Evolutionary conservation across 2,888 invertebrate species (phyloP), one percentile per base, ranked within the genome.

Genomic region (Meandrusa payeni): DNA sequence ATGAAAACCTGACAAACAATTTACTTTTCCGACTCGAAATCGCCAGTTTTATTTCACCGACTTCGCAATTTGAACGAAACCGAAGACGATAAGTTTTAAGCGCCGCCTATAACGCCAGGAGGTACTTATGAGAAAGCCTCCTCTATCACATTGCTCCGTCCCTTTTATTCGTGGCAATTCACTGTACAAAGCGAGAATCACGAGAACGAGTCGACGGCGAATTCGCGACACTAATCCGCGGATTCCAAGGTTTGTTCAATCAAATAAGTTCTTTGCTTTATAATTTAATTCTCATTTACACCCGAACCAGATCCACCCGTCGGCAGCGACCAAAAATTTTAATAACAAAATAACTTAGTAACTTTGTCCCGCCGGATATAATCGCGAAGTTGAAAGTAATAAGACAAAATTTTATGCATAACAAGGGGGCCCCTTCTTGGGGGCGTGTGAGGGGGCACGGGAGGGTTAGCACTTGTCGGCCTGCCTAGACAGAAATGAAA

Each of bases 351-450:
- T 83, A 86, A 86, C 85, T 86, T 85, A 69, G 72, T 68, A 83
- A 82, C 83, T 85, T 72, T 64, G 69, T 69, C 78, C 79, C 80
- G 82, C 83, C 83, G 81, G 80, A 83, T 83, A 83, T 86, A 86
- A 86, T 83, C 78, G 81, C 81, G 69, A 85, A 86, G 83, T 86
- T 83, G 73, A 75, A 79, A 83, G 83, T 85, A 85, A 86, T 86
- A 86, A 85, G 85, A 82, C 83, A 81, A 82, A 83, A 86, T 85
- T 85, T 83, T 83, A 86, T 86, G 86, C 86, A 83, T 82, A 85
- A 82, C 80, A 81, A 81, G 80, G 82, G 80, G 81, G 71, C 69
- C 69, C 64, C 67, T 57, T 44, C 47, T 26, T 32, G 46, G 45
- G 54, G 64, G 64, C 59, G 61, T 57, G 61, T n/a, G n/a, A 5